Evolutionary conservation across 2,888 invertebrate species (phyloP).

Genomic region (Myopa tessellatipennis): DNA sequence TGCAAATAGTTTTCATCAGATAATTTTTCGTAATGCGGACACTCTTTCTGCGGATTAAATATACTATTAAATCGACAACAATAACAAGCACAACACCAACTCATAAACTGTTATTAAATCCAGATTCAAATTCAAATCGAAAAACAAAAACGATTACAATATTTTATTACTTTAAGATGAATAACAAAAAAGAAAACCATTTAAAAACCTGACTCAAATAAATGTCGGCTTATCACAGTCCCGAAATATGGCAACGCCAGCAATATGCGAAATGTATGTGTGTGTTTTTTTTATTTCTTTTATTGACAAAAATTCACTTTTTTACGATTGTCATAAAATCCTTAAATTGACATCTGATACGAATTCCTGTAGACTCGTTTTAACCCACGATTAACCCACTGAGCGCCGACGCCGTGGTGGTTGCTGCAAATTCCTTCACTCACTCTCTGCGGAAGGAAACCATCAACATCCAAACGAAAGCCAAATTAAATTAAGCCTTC

Average conservation of each 20-base stretch:
- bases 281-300: background rate
- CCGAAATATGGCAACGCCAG: slow-evolving; percentile 1
- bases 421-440: too few species aligned
- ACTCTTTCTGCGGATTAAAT: background rate
- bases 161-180: background rate
- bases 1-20: background rate
- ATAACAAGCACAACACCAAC: too few species aligned
- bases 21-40: background rate
- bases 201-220: background rate
- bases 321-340: slow-evolving; percentile 11
- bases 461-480: background rate
- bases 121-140: background rate
- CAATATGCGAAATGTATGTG: background rate
- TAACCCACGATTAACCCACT: background rate
- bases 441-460: background rate
- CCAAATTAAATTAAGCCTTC: background rate
- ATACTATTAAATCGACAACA: too few species aligned
- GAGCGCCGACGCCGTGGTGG: background rate
- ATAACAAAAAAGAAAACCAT: background rate
- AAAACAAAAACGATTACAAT: background rate
- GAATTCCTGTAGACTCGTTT: background rate
- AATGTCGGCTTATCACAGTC: background rate
- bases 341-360: background rate
- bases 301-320: background rate
- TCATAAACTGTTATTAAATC: background rate